Percentiles rank a stretch among this genome's conserved stretches.
Conservation (phyloP, 1,140 invertebrate genomes). For the Euwallacea similis region DNA sequence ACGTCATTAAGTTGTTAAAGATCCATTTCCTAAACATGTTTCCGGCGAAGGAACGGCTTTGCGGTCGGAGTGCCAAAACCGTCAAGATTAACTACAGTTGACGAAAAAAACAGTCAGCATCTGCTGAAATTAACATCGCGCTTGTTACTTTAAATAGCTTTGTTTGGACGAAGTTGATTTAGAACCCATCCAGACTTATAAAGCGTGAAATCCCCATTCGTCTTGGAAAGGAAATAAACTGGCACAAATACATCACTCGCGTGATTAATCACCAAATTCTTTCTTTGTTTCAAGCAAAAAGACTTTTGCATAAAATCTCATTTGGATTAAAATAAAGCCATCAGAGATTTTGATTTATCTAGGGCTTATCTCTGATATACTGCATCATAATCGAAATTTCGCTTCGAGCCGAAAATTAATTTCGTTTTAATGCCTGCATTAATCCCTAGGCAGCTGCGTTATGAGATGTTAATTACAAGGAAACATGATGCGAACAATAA, state of each 20-base stretch:
- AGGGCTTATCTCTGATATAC: neutral
- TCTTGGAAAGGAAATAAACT: neutral
- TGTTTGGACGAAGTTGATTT: conserved; percentile 14
- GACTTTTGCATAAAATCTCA: no score
- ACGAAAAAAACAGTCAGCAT: conserved; percentile 32
- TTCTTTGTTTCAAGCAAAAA: no score
- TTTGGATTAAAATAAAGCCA: no score
- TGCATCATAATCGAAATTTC: conserved; percentile 4
- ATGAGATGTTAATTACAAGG: conserved; percentile 5
- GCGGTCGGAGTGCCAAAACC: conserved; percentile 34
- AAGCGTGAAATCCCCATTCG: conserved; percentile 3
- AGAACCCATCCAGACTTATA: conserved; percentile 5
- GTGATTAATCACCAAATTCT: no score
- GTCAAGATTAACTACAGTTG: conserved; percentile 35
- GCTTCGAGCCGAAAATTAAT: conserved; percentile 8
- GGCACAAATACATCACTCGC: no score
- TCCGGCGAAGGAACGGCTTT: conserved; percentile 27
- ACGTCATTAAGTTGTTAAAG: conserved; percentile 43
- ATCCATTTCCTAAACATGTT: conserved; percentile 42
- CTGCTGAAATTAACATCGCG: conserved; percentile 23
- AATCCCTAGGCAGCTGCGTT: conserved; percentile 4
- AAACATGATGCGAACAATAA: conserved; percentile 21
- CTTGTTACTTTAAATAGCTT: conserved; percentile 26
- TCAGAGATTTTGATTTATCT: neutral
- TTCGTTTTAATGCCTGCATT: conserved; percentile 11